Base-by-base conservation (phyloP, 2,888 invertebrate species). In the Drosophila borealis region DNA sequence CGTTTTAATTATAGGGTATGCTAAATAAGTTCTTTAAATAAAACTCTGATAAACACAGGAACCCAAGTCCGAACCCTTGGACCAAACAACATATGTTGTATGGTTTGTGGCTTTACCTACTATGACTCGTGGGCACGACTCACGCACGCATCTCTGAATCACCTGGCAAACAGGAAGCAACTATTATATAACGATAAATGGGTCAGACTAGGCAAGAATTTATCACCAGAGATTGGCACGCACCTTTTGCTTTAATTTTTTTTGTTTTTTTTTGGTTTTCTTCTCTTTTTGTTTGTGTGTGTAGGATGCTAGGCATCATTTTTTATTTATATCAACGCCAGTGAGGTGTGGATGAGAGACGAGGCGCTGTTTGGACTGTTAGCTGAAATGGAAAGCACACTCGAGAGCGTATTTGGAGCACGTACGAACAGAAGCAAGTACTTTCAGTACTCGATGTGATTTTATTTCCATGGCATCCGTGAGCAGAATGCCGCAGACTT, bases 321-420 rank as follows among this genome's bases (percentile, higher is more conserved):
- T 87, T 87, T 83, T 83, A 87, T 83, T 83, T 81, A 87, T 81
- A 77, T 67, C 68, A 79, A 64, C 57, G 64, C 60, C 59, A 56
- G 54, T 66, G 67, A 67, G 59, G 63, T 53, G 51, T 54, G 36
- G 36, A 44, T 62, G 21, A 21, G 21, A 21, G 21, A 39, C 49
- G 49, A 45, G 54, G 6, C 37, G n/a, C 36, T 19, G 44, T 44
- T 34, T 70, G 48, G 54, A 60, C 48, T 78, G 79, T 71, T 81
- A 73, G 82, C 53, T 88, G 83, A 83, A 88, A 88, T 88, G 85
- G 83, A 83, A 83, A 83, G 88, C 77, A 83, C 85, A 83, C 85
- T 79, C 82, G 64, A 88, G 70, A 88, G 83, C 77, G 62, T 81
- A 85, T 83, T 77, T 88, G 82, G 88, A 85, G 77, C 83, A 83